Percentiles rank a stretch among this genome's conserved stretches.
phyloP scores from a whole-genome alignment of 2,888 invertebrate species.

The Pollenia amentaria region DNA sequence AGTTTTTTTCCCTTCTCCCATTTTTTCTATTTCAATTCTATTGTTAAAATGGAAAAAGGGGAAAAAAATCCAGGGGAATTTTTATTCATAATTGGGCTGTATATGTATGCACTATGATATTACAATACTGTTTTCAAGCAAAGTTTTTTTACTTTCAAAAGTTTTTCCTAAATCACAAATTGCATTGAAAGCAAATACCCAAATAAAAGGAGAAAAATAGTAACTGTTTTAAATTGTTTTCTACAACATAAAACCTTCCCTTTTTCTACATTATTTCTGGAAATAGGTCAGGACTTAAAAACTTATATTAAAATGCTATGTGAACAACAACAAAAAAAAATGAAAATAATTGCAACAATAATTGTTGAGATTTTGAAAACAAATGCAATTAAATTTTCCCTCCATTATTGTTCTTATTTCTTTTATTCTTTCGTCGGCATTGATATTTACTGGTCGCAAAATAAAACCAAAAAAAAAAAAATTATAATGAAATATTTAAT shows the following conservation, averaged over 20 bases:
- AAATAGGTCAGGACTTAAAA: constrained; percentile 62
- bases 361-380: constrained; percentile 67
- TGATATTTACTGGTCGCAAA: constrained; percentile 53
- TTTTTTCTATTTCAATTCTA: no score
- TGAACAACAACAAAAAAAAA: constrained; percentile 19
- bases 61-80: no score
- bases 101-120: no score
- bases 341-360: constrained; percentile 67
- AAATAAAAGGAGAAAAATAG: neutral
- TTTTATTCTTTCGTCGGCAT: constrained; percentile 30
- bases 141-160: no score
- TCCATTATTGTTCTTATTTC: constrained; percentile 34
- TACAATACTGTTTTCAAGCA: no score
- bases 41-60: no score
- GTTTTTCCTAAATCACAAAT: neutral
- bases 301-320: constrained; percentile 22
- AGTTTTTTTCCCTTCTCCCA: no score
- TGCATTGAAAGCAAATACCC: neutral
- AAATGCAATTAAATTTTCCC: constrained; percentile 63
- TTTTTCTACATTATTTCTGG: constrained; percentile 1
- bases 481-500: constrained; percentile 29
- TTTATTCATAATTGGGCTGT: no score
- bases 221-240: constrained; percentile 8
- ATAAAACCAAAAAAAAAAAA: neutral
- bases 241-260: constrained; percentile 14